phyloP scores from a whole-genome alignment of 2,888 invertebrate genomes.

The Pseudolycoriella hygida region DNA sequence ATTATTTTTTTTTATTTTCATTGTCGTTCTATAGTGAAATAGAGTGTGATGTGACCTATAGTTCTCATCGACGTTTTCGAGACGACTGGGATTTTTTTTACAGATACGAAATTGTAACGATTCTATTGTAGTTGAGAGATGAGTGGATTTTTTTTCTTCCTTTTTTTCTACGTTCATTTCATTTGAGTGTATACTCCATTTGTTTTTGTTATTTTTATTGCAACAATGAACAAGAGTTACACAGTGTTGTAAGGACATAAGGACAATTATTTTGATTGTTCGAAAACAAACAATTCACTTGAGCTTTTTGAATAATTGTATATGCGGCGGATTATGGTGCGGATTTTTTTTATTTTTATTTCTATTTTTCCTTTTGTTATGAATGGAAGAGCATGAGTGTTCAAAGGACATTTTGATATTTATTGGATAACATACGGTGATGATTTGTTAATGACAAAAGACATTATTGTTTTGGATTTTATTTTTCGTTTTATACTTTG shows the following conservation, averaged over 20 bases:
- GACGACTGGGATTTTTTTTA: not conserved
- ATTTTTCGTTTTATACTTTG: no score
- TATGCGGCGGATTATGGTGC: not conserved
- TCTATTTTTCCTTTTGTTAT: not conserved
- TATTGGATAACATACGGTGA: no score
- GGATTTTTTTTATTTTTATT: not conserved
- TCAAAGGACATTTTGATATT: no score
- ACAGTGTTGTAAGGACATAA: conserved; percentile 5
- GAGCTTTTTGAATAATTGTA: conserved; percentile 1
- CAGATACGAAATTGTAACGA: not conserved
- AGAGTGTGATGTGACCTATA: not conserved
- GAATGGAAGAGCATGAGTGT: no score
- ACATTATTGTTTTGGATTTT: no score
- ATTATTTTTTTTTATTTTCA: conserved; percentile 1
- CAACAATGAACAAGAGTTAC: conserved; percentile 4
- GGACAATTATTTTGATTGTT: conserved; percentile 5
- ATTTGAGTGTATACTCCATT: not conserved
- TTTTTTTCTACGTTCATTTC: not conserved
- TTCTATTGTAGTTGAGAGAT: not conserved
- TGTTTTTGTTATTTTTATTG: conserved; percentile 4
- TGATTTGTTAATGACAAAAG: no score
- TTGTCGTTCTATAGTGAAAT: no score
- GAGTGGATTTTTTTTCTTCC: not conserved
- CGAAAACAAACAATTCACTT: conserved; percentile 3
- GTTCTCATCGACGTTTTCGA: not conserved